Conservation (phyloP, 1,140 invertebrate species). For the Drosophila gunungcola region DNA sequence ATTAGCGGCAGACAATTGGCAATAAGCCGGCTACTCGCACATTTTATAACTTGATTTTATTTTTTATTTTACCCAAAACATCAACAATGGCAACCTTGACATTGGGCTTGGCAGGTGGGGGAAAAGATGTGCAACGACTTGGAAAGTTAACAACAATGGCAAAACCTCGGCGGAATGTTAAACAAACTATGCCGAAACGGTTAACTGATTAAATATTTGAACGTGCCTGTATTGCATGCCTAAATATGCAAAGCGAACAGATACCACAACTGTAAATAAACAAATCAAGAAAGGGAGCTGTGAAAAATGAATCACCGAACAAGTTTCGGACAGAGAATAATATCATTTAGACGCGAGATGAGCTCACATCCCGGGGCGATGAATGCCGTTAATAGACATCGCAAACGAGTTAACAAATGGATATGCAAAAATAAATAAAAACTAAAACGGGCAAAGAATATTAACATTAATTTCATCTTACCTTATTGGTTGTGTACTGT, state of each 20-base stretch:
- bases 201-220: constrained; percentile 44
- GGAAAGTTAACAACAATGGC: constrained; percentile 44
- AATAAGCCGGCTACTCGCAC: constrained; percentile 46
- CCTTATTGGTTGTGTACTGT: constrained; percentile 20
- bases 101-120: constrained; percentile 56
- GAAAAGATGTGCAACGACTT: constrained; percentile 59
- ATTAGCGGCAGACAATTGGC: constrained; percentile 61
- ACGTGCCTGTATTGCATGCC: constrained; percentile 46
- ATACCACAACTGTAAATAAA: constrained; percentile 47
- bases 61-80: constrained; percentile 17
- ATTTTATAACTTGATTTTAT: constrained; percentile 22
- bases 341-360: constrained; percentile 46
- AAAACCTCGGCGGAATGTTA: constrained; percentile 10
- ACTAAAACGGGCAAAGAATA: constrained; percentile 20
- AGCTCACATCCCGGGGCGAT: constrained; percentile 50
- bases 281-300: constrained; percentile 47
- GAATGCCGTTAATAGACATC: constrained; percentile 66
- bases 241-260: constrained; percentile 51
- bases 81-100: constrained; percentile 62
- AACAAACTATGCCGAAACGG: constrained; percentile 38
- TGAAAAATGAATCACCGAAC: constrained; percentile 61
- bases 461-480: constrained; percentile 31
- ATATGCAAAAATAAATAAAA: constrained; percentile 39
- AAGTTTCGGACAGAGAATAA: constrained; percentile 51
- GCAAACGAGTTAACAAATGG: constrained; percentile 53